Evolutionary conservation across 2,888 invertebrate species (phyloP), one percentile per base, ranked within the genome.

Genomic region (Sarcophaga subvicina): DNA sequence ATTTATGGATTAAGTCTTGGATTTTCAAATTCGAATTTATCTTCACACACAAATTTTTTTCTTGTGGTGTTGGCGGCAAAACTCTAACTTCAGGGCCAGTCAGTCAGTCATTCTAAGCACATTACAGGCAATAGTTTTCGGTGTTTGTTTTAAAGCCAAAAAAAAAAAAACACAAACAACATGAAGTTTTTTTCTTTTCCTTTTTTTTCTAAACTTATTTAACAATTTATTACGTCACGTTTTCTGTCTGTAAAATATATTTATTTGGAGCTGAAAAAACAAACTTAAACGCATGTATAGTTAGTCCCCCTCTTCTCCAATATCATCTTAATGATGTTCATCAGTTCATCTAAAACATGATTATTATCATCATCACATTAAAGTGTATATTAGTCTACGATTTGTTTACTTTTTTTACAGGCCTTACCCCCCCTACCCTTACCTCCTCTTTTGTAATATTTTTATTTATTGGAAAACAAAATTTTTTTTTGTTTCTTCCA

Each of bases 151-250:
- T 59, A 59, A 37, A 59, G 17, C 17, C 4, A 17, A 59, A 59
- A 17, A 17, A 12, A 37, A 59, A 17, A 14, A 59, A 59, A 59
- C 17, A 37, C 6, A 37, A 37, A 37, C 37, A 37, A 37, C 37
- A 37, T 37, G 37, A 37, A 8, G 37, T 37, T 37, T 37, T 8
- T 8, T 37, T 37, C 2, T 37, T 2, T 0, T n/a, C n/a, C n/a
- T n/a, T 10, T 37, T 37, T 37, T 37, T 37, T 37, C 37, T 8
- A 37, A 67, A 67, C 47, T 37, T 37, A 37, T 67, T 47, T n/a
- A 67, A 47, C 67, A 67, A 67, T 67, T 67, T 67, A 67, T 67
- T 67, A 67, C 67, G 45, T 67, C 67, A 67, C 67, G 67, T 67
- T 67, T 67, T 67, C 20, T 67, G n/a, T 59, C 20, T 67, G n/a